Conservation (phyloP, 35 echinoderm and acorn worm genomes). For the Ptychodera flava region DNA sequence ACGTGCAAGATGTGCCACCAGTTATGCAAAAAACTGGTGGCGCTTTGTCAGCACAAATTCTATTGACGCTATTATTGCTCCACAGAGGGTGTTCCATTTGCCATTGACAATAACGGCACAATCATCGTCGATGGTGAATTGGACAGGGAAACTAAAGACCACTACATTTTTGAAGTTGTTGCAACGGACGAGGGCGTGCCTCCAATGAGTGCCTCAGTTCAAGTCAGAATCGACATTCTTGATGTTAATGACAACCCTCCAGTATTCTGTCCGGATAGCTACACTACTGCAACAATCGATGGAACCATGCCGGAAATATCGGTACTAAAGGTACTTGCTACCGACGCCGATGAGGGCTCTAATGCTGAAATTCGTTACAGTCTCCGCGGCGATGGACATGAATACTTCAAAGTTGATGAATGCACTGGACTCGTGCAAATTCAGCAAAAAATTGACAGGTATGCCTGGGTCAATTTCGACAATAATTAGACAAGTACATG, state of each 20-base stretch:
- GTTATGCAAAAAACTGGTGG: too few relatives aligned
- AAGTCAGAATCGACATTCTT: not conserved
- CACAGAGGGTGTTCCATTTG: too few relatives aligned
- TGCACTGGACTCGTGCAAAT: too few relatives aligned
- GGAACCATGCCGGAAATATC: not conserved
- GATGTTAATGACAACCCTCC: not conserved
- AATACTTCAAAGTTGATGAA: too few relatives aligned
- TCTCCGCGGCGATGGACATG: too few relatives aligned
- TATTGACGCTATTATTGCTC: too few relatives aligned
- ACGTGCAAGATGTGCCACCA: too few relatives aligned
- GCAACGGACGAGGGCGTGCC: not conserved
- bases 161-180: not conserved
- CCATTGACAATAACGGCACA: not conserved
- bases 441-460: too few relatives aligned
- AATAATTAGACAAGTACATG: too few relatives aligned
- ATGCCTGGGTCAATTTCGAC: too few relatives aligned
- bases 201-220: not conserved
- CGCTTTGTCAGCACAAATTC: too few relatives aligned
- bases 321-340: not conserved
- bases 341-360: not conserved
- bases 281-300: not conserved
- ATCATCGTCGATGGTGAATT: not conserved
- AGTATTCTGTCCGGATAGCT: not conserved
- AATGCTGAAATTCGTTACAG: constrained; percentile 1
- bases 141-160: not conserved